These are phyloP conservation scores for Loriculus beryllinus DNA, from an alignment of 2,797 vertebrate species.

Conservation along the genomic window DNA sequence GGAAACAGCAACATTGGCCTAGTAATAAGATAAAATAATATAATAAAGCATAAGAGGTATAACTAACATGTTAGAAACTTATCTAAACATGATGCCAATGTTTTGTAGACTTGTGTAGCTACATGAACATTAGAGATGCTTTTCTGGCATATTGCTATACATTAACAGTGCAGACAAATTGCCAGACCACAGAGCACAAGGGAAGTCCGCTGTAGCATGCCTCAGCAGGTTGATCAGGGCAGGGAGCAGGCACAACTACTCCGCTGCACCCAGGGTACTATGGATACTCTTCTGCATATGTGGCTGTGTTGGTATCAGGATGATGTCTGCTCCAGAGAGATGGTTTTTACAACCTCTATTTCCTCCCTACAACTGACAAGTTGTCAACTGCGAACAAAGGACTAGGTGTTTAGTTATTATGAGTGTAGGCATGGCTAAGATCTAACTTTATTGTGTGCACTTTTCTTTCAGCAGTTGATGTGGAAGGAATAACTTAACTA, in stretches of 20 bases:
- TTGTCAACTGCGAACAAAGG: not conserved
- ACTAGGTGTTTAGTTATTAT: not conserved
- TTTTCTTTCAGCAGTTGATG: not conserved
- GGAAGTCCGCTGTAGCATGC: not conserved
- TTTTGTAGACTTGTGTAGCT: not conserved
- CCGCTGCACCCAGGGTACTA: too few species aligned
- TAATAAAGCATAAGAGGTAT: not conserved
- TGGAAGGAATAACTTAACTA: not conserved
- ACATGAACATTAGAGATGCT: not conserved
- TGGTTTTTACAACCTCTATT: not conserved
- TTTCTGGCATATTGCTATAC: not conserved
- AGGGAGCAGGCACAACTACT: not conserved
- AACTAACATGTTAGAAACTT: not conserved
- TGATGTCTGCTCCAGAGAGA: not conserved
- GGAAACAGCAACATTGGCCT: not conserved
- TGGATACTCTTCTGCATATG: not conserved
- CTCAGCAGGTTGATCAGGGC: not conserved
- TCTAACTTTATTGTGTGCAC: not conserved
- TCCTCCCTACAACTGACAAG: not conserved
- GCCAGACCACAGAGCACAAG: too few species aligned
- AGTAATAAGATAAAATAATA: not conserved
- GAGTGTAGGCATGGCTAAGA: not conserved
- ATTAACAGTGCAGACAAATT: not conserved
- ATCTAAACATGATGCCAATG: not conserved
- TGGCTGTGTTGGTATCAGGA: not conserved